phyloP scores from a whole-genome alignment of 2,888 invertebrate genomes.

The Agrotis exclamationis region DNA sequence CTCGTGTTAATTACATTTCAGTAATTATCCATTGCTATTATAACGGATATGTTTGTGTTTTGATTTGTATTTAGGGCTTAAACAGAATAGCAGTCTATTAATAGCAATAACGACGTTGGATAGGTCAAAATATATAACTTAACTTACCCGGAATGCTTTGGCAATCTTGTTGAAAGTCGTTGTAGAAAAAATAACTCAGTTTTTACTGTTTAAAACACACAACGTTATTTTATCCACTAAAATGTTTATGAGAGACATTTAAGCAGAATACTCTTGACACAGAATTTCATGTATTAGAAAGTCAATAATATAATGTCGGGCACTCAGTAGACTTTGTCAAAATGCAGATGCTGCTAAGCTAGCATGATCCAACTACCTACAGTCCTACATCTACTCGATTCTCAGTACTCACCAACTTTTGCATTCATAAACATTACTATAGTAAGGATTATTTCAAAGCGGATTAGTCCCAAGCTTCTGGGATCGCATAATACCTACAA shows the following conservation, averaged over 20 bases:
- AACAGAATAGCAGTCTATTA: background rate
- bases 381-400: background rate
- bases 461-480: constrained; percentile 33
- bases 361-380: background rate
- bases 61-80: background rate
- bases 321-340: background rate
- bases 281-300: background rate
- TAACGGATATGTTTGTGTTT: background rate
- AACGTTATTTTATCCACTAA: background rate
- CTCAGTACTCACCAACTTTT: constrained; percentile 19
- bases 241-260: too few relatives aligned
- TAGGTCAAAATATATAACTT: background rate
- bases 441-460: constrained; percentile 37
- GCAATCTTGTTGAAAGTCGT: too few relatives aligned
- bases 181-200: too few relatives aligned
- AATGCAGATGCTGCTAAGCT: background rate
- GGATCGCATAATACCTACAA: constrained; percentile 21
- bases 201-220: too few relatives aligned
- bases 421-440: constrained; percentile 33
- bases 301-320: background rate
- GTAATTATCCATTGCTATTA: constrained; percentile 25
- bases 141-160: too few relatives aligned
- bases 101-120: background rate
- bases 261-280: too few relatives aligned
- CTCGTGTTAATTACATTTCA: constrained; percentile 39